These are phyloP conservation scores for Bellardia pandia DNA, from an alignment of 2,888 invertebrate genomes.

Conservation along the genomic window DNA sequence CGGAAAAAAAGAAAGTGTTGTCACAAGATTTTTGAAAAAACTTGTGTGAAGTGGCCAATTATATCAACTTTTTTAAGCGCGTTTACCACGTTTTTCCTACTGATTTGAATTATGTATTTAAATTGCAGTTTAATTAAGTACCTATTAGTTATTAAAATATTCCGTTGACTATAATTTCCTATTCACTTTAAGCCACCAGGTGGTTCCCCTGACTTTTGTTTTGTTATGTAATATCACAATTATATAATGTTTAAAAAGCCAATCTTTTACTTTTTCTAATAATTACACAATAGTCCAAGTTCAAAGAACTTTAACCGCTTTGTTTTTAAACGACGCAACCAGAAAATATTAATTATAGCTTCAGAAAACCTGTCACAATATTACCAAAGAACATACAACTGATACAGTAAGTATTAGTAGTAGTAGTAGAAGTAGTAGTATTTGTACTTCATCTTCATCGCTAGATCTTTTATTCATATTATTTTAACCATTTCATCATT, in stretches of 20 bases:
- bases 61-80: too few species aligned
- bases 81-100: too few species aligned
- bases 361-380: slow-evolving; percentile 50
- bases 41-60: too few species aligned
- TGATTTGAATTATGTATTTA: too few species aligned
- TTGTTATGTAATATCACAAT: not conserved
- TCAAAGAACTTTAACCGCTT: slow-evolving; percentile 35
- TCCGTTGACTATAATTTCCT: too few species aligned
- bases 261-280: not conserved
- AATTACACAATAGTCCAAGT: slow-evolving; percentile 10
- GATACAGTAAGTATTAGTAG: not conserved
- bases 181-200: too few species aligned
- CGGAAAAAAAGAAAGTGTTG: too few species aligned
- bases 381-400: not conserved
- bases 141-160: too few species aligned
- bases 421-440: not conserved
- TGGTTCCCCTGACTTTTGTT: too few species aligned
- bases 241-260: not conserved
- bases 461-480: not conserved
- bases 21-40: too few species aligned
- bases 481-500: not conserved
- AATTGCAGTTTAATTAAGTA: too few species aligned
- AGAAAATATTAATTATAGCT: slow-evolving; percentile 21
- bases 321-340: not conserved
- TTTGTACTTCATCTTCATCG: not conserved